A percentile compares a stretch with the other conserved stretches of the same genome.
Evolutionary conservation across 2,113 vertebrate species (phyloP).

Genomic region (Martes martes): DNA sequence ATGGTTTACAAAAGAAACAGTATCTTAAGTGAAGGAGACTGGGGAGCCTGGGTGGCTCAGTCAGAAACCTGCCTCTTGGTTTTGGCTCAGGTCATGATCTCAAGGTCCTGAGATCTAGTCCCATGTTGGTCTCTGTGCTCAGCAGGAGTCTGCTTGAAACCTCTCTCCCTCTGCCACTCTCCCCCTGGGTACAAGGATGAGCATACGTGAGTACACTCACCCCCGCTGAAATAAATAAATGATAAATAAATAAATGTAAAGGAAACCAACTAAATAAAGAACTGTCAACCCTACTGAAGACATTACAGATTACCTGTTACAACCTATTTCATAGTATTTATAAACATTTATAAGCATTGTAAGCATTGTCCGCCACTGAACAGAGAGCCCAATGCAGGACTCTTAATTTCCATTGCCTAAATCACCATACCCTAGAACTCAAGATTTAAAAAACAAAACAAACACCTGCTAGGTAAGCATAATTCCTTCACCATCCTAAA

Average conservation of each 20-base stretch:
- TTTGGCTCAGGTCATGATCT: background rate
- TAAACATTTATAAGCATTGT: background rate
- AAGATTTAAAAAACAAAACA: background rate
- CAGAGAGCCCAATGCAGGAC: too few species aligned
- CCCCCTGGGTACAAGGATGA: background rate
- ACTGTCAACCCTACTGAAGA: background rate
- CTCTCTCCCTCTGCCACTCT: background rate
- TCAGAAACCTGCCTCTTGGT: background rate
- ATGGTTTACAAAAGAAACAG: slow-evolving; percentile 39
- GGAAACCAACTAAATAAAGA: slow-evolving; percentile 28
- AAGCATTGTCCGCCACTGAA: too few species aligned
- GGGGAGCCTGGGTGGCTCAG: background rate
- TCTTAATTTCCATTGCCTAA: background rate
- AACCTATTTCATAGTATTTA: background rate
- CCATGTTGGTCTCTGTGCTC: background rate
- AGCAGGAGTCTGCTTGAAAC: background rate
- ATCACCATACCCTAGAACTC: background rate
- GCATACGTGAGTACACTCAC: background rate
- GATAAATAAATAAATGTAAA: background rate
- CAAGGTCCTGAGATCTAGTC: background rate
- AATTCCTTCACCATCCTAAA: background rate
- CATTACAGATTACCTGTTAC: background rate
- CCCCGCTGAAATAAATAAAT: background rate
- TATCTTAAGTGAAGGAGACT: background rate
- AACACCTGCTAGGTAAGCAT: background rate